Percentiles rank a stretch among this genome's conserved stretches.
These are phyloP conservation scores for Bombus terrestris DNA, from an alignment of 1,140 invertebrate species.

Conservation along the genomic window DNA sequence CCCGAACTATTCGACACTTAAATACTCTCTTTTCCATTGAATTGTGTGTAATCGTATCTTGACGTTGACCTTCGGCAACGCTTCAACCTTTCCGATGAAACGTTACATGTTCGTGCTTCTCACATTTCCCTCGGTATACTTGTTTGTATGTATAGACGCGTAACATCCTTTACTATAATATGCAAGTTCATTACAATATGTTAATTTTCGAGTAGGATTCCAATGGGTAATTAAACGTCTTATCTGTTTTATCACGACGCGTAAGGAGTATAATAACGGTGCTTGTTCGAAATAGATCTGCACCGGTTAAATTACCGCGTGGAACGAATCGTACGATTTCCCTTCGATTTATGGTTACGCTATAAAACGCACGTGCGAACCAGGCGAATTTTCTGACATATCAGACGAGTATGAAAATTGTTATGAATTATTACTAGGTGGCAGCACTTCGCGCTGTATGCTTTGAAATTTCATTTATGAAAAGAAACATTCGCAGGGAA, in stretches of 20 bases:
- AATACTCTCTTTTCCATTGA: slow-evolving; percentile 1
- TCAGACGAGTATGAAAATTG: slow-evolving; percentile 48
- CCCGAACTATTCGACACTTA: background rate
- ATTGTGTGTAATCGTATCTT: slow-evolving; percentile 43
- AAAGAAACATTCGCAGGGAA: background rate
- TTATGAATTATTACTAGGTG: slow-evolving; percentile 56
- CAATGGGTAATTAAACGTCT: background rate
- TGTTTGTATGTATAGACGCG: background rate
- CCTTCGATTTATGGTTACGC: background rate
- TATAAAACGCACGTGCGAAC: slow-evolving; percentile 33
- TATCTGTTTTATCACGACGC: background rate
- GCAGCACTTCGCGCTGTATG: slow-evolving; percentile 36
- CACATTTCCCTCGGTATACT: slow-evolving; percentile 21
- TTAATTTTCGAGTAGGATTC: background rate
- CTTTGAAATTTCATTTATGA: slow-evolving; percentile 14
- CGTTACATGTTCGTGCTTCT: slow-evolving; percentile 30
- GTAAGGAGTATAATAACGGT: no score
- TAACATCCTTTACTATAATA: background rate
- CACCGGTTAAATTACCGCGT: background rate
- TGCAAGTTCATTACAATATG: slow-evolving; percentile 4
- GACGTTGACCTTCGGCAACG: slow-evolving; percentile 57
- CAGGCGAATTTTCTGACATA: slow-evolving; percentile 31
- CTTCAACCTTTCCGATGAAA: slow-evolving; percentile 34
- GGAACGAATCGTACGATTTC: background rate
- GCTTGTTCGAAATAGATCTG: background rate